phyloP scores from a whole-genome alignment of 2,888 invertebrate species.

The Parnassius orleans region DNA sequence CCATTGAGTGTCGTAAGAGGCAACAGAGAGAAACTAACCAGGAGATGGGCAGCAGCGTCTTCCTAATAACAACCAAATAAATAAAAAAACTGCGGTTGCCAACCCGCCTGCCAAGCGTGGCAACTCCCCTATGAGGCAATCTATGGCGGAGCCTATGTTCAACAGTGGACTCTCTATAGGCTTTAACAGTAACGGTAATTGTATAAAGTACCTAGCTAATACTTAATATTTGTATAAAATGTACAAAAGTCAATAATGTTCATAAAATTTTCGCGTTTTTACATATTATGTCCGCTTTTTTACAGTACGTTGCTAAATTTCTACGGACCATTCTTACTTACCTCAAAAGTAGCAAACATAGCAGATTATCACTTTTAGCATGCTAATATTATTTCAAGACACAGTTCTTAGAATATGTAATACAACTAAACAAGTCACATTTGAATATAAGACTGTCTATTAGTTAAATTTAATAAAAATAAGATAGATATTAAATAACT shows the following conservation, averaged over 20 bases:
- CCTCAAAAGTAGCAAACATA: slow-evolving; percentile 32
- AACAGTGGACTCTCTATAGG: too few species aligned
- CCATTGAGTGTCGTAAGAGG: too few species aligned
- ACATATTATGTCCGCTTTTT: neutral
- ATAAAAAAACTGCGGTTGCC: too few species aligned
- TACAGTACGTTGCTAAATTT: slow-evolving; percentile 8
- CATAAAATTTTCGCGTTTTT: neutral
- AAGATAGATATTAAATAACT: slow-evolving; percentile 12
- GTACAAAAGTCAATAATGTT: neutral
- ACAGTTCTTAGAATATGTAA: slow-evolving; percentile 9
- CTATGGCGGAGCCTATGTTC: too few species aligned
- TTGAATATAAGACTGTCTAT: slow-evolving; percentile 1
- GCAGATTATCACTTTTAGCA: slow-evolving; percentile 25
- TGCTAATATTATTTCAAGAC: slow-evolving; percentile 3
- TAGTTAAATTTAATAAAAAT: slow-evolving; percentile 7
- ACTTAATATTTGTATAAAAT: too few species aligned
- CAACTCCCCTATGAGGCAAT: too few species aligned
- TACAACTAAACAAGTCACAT: slow-evolving; percentile 9
- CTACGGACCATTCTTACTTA: slow-evolving; percentile 16
- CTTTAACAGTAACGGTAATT: too few species aligned
- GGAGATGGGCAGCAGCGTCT: too few species aligned
- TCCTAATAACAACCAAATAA: too few species aligned
- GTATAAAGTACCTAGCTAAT: too few species aligned
- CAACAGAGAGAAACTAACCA: too few species aligned
- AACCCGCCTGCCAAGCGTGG: too few species aligned